phyloP scores from a whole-genome alignment of 2,888 invertebrate genomes.

The Hoplodrina blanda region DNA sequence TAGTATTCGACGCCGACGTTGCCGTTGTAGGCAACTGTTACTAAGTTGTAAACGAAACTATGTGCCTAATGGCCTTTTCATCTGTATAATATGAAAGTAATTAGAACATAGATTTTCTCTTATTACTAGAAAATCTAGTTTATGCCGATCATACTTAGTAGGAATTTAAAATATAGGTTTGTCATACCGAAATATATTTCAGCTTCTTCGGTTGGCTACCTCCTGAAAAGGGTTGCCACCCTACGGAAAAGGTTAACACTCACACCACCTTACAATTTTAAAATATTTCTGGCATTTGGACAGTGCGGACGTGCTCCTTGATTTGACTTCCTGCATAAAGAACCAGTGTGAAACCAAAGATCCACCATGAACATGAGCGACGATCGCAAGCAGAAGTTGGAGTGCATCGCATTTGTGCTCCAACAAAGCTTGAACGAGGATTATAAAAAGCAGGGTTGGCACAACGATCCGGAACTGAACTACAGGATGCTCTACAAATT shows the following conservation, averaged over 20 bases:
- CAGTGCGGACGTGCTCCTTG: conserved; percentile 1
- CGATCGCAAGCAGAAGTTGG: neutral
- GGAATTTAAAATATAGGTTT: neutral
- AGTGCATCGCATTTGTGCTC: neutral
- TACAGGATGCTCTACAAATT: conserved; percentile 7
- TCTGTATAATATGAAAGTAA: too few relatives aligned
- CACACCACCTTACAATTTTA: neutral
- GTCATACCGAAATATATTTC: conserved; percentile 9
- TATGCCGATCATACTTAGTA: neutral
- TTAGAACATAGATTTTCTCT: too few relatives aligned
- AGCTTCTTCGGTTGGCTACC: neutral
- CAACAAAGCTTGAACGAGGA: neutral
- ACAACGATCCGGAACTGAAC: neutral
- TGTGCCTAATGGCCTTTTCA: too few relatives aligned
- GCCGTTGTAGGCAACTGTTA: too few relatives aligned
- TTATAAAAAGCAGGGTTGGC: neutral
- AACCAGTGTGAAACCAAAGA: neutral
- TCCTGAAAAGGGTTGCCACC: conserved; percentile 2
- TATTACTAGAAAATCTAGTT: too few relatives aligned
- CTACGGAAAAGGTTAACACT: too few relatives aligned
- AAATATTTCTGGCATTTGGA: neutral
- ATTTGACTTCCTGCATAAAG: neutral
- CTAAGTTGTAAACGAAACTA: too few relatives aligned
- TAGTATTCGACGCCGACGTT: too few relatives aligned
- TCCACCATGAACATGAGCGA: neutral